Evolutionary conservation across 2,113 vertebrate species (phyloP).

Genomic region (Ophthalmolycus amberensis): DNA sequence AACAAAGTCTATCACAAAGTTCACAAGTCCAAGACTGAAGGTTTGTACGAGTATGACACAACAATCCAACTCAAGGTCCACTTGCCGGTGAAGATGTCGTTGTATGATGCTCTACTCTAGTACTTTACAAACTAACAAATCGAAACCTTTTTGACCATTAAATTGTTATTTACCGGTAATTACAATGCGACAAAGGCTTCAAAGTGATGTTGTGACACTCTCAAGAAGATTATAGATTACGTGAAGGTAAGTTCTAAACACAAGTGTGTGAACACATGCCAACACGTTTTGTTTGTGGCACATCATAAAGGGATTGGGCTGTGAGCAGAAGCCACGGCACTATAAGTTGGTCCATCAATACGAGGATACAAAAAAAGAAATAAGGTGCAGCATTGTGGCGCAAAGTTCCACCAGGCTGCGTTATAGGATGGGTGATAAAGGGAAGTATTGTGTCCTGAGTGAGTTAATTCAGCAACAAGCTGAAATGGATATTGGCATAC

Average conservation of each 20-base stretch:
- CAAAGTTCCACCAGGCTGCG: not conserved
- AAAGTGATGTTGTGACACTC: too few relatives aligned
- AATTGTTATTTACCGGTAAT: not conserved
- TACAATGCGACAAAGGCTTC: not conserved
- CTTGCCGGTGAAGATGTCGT: not conserved
- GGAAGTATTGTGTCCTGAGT: slow-evolving; percentile 1
- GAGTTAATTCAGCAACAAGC: not conserved
- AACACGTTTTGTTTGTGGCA: not conserved
- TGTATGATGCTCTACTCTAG: not conserved
- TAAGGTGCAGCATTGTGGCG: not conserved
- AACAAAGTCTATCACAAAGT: not conserved
- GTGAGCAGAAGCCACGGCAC: not conserved
- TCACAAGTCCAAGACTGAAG: not conserved
- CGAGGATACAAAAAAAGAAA: not conserved
- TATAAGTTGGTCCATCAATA: not conserved
- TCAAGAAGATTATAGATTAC: not conserved
- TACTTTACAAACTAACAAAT: not conserved
- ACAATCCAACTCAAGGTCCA: not conserved
- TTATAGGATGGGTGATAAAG: not conserved
- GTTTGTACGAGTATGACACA: not conserved
- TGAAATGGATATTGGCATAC: not conserved
- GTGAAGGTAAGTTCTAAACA: not conserved
- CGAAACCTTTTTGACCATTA: not conserved
- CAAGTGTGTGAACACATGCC: not conserved
- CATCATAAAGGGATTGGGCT: not conserved